Conservation (phyloP, 2,888 invertebrate species). For the Hetaerina titia region DNA sequence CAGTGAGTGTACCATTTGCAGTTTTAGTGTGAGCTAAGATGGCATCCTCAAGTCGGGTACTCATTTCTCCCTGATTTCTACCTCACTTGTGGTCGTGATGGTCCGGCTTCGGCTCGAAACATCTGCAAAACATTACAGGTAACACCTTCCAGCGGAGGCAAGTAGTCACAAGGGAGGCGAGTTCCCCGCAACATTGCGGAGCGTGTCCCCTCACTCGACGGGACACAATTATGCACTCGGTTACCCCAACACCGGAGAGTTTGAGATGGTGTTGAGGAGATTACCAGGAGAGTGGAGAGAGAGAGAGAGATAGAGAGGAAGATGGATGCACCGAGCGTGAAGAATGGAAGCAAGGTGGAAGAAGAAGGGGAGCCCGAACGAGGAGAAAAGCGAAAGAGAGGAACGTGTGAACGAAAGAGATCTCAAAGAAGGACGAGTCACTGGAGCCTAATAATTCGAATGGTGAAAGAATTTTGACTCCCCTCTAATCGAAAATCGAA, state of each 20-base stretch:
- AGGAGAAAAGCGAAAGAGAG: not conserved
- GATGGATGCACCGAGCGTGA: not conserved
- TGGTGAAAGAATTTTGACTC: not conserved
- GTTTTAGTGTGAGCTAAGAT: not conserved
- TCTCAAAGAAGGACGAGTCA: not conserved
- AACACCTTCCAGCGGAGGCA: constrained; percentile 1
- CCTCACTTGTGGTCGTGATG: not conserved
- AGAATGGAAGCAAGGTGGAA: not conserved
- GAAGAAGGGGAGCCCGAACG: not conserved
- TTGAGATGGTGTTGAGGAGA: constrained; percentile 26
- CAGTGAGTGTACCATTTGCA: no score
- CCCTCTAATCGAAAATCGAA: not conserved
- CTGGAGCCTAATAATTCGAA: not conserved
- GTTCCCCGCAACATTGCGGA: not conserved
- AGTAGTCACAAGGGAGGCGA: not conserved
- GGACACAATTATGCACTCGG: constrained; percentile 21
- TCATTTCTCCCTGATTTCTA: not conserved
- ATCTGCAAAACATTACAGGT: not conserved
- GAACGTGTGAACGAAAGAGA: not conserved
- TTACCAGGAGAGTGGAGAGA: not conserved
- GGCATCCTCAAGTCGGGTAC: not conserved
- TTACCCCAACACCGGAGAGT: not conserved
- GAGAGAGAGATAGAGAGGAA: not conserved
- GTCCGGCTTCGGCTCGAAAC: not conserved
- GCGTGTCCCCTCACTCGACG: not conserved